Evolutionary conservation across 2,113 vertebrate species (phyloP).

Genomic region (Tupaia chinensis): DNA sequence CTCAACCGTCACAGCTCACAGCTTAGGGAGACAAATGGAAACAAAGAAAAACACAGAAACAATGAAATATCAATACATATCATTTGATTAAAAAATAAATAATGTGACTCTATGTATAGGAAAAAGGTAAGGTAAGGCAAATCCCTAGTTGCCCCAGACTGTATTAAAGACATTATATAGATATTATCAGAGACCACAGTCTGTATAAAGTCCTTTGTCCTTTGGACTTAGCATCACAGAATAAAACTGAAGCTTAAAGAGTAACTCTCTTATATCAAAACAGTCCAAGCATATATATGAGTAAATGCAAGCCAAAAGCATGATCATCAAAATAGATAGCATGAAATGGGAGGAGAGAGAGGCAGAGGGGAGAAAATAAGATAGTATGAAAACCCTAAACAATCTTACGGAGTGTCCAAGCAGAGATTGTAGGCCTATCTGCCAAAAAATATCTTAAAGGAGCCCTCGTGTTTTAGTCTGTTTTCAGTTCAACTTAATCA

Average conservation of each 20-base stretch:
- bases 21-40: constrained; percentile 78
- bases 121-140: constrained; percentile 9
- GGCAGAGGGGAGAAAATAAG: background rate
- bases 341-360: background rate
- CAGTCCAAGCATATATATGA: background rate
- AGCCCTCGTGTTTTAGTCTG: background rate
- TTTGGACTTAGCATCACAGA: constrained; percentile 53
- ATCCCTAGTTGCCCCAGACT: constrained; percentile 14
- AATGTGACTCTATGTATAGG: background rate
- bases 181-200: background rate
- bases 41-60: constrained; percentile 79
- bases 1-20: constrained; percentile 74
- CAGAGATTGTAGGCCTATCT: background rate
- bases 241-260: constrained; percentile 54
- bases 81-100: constrained; percentile 65
- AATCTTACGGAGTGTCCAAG: background rate
- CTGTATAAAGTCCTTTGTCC: constrained; percentile 48
- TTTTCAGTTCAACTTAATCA: background rate
- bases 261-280: constrained; percentile 24
- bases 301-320: background rate
- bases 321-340: background rate
- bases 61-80: constrained; percentile 74
- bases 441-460: background rate
- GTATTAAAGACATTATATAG: background rate
- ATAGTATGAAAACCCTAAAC: background rate